phyloP scores from a whole-genome alignment of 2,113 vertebrate species.

The Sciurus niger region DNA sequence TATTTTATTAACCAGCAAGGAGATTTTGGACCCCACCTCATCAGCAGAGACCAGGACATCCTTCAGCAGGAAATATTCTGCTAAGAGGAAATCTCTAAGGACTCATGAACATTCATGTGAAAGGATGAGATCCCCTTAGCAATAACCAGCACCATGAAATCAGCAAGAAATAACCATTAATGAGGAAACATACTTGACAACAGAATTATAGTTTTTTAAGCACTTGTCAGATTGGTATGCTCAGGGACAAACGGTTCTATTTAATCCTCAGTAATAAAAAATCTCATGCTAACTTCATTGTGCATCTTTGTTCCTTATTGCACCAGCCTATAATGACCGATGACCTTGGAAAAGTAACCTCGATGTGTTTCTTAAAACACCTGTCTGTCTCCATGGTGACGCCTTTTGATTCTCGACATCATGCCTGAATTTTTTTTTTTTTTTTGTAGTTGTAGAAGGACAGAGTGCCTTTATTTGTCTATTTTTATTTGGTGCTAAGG shows the following conservation, averaged over 20 bases:
- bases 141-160: background rate
- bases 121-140: background rate
- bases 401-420: background rate
- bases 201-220: background rate
- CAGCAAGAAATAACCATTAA: background rate
- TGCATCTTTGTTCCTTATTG: background rate
- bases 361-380: background rate
- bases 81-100: background rate
- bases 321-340: too few relatives aligned
- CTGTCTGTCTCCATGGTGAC: background rate
- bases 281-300: background rate
- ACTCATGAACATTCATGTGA: background rate
- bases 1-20: background rate
- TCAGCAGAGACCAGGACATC: background rate
- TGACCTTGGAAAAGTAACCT: background rate
- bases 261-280: background rate
- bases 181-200: background rate
- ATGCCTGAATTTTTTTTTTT: background rate
- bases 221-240: background rate
- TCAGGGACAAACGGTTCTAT: background rate
- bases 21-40: background rate
- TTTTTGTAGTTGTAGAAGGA: too few relatives aligned
- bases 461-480: too few relatives aligned
- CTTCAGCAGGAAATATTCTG: background rate
- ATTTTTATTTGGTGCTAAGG: too few relatives aligned